Conservation (phyloP, 2,797 vertebrate species). For the Hoplostethus mediterraneus region DNA sequence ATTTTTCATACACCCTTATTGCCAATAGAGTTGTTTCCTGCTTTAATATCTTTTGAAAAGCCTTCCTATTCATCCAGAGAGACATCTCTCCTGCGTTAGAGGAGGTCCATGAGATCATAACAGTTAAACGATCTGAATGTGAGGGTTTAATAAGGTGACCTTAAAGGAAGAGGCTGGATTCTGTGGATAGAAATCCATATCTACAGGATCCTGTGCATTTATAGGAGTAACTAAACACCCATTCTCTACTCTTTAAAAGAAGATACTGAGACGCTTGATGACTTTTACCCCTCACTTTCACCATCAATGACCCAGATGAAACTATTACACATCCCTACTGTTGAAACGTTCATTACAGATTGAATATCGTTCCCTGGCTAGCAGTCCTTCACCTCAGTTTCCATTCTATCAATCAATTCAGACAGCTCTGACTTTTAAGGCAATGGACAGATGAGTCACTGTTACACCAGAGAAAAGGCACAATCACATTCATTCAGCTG, state of each 20-base stretch:
- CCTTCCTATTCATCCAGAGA: background rate
- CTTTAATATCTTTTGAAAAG: conserved; percentile 9
- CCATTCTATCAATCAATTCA: conserved; percentile 49
- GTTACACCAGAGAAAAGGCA: conserved; percentile 41
- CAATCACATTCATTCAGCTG: conserved; percentile 32
- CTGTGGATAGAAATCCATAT: background rate
- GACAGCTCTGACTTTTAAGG: conserved; percentile 41
- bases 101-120: background rate
- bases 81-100: background rate
- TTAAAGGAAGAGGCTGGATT: background rate
- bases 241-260: background rate
- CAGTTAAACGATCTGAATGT: background rate
- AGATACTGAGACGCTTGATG: background rate
- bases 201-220: background rate
- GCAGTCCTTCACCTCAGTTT: conserved; percentile 27
- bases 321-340: conserved; percentile 30
- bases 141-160: background rate
- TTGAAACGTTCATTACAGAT: conserved; percentile 37
- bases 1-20: conserved; percentile 16
- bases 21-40: conserved; percentile 4
- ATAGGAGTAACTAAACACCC: background rate
- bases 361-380: conserved; percentile 35
- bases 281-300: conserved; percentile 16
- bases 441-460: conserved; percentile 56
- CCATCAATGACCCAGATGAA: conserved; percentile 32